These are phyloP conservation scores for Drosophila malerkotliana DNA, from an alignment of 1,140 invertebrate species.

Conservation along the genomic window DNA sequence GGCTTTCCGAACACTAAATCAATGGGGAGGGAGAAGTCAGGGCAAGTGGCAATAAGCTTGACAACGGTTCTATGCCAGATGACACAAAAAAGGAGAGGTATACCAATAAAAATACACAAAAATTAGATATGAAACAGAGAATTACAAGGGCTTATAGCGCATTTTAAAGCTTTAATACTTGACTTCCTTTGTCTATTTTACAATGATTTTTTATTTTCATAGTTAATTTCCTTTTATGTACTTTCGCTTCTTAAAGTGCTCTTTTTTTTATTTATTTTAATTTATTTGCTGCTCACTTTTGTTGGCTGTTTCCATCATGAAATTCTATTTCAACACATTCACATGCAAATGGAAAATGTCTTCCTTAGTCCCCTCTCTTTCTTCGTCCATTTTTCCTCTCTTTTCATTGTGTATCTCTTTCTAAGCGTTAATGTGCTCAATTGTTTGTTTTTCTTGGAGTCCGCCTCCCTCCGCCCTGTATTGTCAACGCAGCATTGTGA, in stretches of 20 bases:
- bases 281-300: constrained; percentile 71
- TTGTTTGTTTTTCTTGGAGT: constrained; percentile 70
- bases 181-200: background rate
- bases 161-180: background rate
- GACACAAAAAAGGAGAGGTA: background rate
- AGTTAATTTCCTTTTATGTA: background rate
- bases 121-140: background rate
- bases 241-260: constrained; percentile 26
- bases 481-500: constrained; percentile 76
- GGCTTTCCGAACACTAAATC: constrained; percentile 75
- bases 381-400: constrained; percentile 4
- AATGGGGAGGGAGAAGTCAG: constrained; percentile 20
- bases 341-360: constrained; percentile 67
- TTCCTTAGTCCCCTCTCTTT: constrained; percentile 1
- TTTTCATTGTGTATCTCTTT: constrained; percentile 36
- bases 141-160: background rate
- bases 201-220: background rate
- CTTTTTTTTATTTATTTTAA: constrained; percentile 56
- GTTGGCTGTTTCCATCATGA: constrained; percentile 61
- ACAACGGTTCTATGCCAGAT: constrained; percentile 21
- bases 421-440: constrained; percentile 76
- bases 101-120: background rate
- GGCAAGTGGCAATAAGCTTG: constrained; percentile 33
- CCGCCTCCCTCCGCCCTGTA: constrained; percentile 1
- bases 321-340: constrained; percentile 79